These are phyloP conservation scores for Plestiodon gilberti DNA, from an alignment of 2,113 vertebrate genomes.

Conservation along the genomic window DNA sequence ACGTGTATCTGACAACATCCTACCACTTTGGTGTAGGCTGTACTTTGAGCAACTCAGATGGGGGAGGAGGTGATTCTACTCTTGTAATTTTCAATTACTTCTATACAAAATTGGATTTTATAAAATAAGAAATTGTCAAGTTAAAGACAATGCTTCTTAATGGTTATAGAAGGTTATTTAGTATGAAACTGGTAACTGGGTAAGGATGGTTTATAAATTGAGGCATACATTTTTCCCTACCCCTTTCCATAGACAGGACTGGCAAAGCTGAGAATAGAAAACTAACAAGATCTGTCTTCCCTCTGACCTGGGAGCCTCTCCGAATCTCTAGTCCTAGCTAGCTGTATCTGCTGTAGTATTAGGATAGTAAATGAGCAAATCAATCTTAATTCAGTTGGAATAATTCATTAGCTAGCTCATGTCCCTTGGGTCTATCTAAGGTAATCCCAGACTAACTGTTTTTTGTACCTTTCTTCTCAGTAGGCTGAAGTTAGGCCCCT, in stretches of 20 bases:
- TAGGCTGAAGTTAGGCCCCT: constrained; percentile 4
- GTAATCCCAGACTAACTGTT: constrained; percentile 14
- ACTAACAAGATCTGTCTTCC: constrained; percentile 3
- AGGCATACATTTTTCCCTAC: background rate
- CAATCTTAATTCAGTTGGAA: constrained; percentile 38
- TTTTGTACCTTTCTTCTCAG: constrained; percentile 48
- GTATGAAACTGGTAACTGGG: background rate
- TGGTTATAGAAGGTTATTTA: background rate
- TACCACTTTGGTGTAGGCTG: background rate
- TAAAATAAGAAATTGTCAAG: background rate
- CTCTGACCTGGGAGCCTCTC: background rate
- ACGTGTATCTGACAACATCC: background rate
- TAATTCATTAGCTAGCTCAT: constrained; percentile 27
- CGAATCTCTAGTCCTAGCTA: background rate
- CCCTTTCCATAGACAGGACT: background rate
- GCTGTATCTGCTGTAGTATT: background rate
- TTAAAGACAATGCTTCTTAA: background rate
- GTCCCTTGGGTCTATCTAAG: constrained; percentile 28
- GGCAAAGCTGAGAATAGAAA: background rate
- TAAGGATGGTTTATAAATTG: constrained; percentile 6
- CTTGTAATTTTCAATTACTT: background rate
- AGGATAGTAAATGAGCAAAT: constrained; percentile 47
- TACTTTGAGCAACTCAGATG: background rate
- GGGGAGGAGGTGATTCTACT: background rate
- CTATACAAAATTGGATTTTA: background rate